Percentiles rank a stretch among this genome's conserved stretches.
These are phyloP conservation scores for Agriotes lineatus DNA, from an alignment of 2,888 invertebrate species.

Conservation along the genomic window DNA sequence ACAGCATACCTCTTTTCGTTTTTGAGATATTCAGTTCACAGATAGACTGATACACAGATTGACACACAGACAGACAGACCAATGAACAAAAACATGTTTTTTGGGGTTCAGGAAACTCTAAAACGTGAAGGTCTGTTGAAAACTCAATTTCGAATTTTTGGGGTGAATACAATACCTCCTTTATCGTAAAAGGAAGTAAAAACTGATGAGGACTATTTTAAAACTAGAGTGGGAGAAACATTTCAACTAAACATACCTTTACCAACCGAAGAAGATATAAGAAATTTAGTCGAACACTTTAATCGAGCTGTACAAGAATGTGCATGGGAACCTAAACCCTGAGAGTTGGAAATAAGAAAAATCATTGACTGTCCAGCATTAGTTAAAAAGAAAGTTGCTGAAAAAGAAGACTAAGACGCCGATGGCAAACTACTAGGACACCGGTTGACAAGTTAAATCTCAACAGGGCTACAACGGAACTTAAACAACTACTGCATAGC, in stretches of 20 bases:
- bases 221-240: conserved; percentile 77
- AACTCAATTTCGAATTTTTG: too few relatives aligned
- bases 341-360: background rate
- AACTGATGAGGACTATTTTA: conserved; percentile 78
- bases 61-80: too few relatives aligned
- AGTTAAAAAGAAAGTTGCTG: too few relatives aligned
- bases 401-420: too few relatives aligned
- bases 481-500: background rate
- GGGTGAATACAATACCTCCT: too few relatives aligned
- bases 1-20: too few relatives aligned
- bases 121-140: too few relatives aligned
- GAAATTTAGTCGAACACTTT: background rate
- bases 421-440: background rate
- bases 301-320: background rate
- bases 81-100: too few relatives aligned
- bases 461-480: background rate
- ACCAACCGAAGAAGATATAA: conserved; percentile 47
- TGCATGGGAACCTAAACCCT: background rate
- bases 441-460: background rate
- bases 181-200: too few relatives aligned
- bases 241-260: conserved; percentile 78
- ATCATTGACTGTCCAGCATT: background rate
- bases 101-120: too few relatives aligned
- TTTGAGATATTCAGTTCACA: too few relatives aligned
- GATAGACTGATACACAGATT: too few relatives aligned